Evolutionary conservation across 2,113 vertebrate species (phyloP), one percentile per base, ranked within the genome.

Genomic region (Triplophysa dalaica): DNA sequence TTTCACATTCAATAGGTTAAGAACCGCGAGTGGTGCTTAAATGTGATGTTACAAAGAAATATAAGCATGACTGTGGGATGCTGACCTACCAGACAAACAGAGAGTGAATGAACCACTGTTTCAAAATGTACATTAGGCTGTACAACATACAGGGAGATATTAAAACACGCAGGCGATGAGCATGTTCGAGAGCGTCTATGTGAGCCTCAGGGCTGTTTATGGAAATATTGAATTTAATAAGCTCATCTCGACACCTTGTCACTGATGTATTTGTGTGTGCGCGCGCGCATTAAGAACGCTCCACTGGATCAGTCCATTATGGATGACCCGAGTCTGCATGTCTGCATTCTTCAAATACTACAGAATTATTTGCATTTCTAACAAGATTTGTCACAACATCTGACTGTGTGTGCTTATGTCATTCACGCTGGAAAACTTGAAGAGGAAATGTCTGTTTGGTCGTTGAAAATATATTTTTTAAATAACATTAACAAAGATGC

Each of bases 201-300:
- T 38, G 33, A 82, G 82, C 90, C 83, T 74, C 82, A 86, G 87
- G 89, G 84, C 85, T 85, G 85, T 87, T 88, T 87, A 90, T 80
- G 87, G 81, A 93, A 90, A 93, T 91, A 90, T 91, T 90, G 94
- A 92, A 91, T 92, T 92, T 93, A 91, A 91, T 93, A 94, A 94
- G 91, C 92, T 89, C 77, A 91, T 89, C 84, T 86, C 93, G 93
- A 94, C 93, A 93, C 92, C 92, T 91, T 87, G 90, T 88, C 90
- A 92, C 86, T 43, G 48, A 67, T 33, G 52, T 62, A 64, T 45
- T 29, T 58, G 86, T 75, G 26, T 69, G 65, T 26, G 21, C 81
- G 74, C 65, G 9, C 22, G 1, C 11, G 81, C 83, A 75, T 87
- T 82, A 85, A 67, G 92, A 93, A 91, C 87, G 90, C 86, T 87